phyloP scores from a whole-genome alignment of 2,113 vertebrate genomes.

The Numida meleagris region DNA sequence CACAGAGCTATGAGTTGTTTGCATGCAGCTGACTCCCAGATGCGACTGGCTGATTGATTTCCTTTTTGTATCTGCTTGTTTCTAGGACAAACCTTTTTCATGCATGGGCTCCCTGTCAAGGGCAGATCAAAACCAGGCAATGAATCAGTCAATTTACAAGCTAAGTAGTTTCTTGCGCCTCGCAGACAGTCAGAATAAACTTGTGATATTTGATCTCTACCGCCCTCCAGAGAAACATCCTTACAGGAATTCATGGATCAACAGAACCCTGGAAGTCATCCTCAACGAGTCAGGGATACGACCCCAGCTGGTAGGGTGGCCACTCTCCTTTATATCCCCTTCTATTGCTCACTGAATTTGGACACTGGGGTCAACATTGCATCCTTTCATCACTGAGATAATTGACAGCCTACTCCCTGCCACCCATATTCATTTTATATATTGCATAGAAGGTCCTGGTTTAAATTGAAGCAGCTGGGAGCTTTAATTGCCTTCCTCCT shows the following conservation, averaged over 20 bases:
- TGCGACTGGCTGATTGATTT: neutral
- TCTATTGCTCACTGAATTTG: neutral
- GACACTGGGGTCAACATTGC: neutral
- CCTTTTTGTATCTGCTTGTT: neutral
- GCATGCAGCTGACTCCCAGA: neutral
- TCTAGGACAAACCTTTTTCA: conserved; percentile 85
- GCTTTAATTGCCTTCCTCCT: neutral
- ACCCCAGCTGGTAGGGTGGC: conserved; percentile 80
- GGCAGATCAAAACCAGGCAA: conserved; percentile 71
- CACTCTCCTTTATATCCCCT: neutral
- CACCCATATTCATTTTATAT: neutral
- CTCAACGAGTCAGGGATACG: conserved; percentile 76
- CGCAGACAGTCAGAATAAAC: conserved; percentile 73
- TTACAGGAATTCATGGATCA: conserved; percentile 81
- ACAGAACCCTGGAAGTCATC: conserved; percentile 80
- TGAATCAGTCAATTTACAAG: conserved; percentile 83
- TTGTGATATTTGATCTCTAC: conserved; percentile 88
- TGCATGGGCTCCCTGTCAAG: conserved; percentile 68
- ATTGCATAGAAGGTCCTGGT: neutral
- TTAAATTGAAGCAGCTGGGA: neutral
- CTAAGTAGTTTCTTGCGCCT: conserved; percentile 83
- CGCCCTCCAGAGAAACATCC: conserved; percentile 85
- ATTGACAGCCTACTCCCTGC: neutral
- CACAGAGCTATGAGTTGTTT: neutral
- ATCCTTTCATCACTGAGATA: neutral